Percentiles rank a stretch among this genome's conserved stretches.
These are phyloP conservation scores for Anolis sagrei DNA, from an alignment of 2,113 vertebrate genomes.

Conservation along the genomic window DNA sequence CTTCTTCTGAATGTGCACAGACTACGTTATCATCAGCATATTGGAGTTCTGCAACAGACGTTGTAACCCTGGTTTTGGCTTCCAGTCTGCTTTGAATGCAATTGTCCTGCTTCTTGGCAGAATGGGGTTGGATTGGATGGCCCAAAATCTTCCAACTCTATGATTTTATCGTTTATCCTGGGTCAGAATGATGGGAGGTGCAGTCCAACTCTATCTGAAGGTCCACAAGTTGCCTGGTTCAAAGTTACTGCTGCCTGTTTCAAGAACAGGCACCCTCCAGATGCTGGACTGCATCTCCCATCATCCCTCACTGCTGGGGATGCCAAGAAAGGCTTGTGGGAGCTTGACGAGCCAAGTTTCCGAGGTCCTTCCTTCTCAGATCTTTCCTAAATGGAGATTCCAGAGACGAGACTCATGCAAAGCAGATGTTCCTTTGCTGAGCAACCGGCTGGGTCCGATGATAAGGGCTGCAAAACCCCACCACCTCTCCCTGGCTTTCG, in stretches of 20 bases:
- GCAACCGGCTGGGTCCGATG: not conserved
- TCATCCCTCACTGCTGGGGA: no score
- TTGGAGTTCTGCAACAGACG: no score
- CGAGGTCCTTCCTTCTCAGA: not conserved
- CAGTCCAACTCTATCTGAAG: no score
- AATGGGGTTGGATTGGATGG: no score
- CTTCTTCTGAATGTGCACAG: no score
- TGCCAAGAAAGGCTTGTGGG: no score
- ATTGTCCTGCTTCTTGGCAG: no score
- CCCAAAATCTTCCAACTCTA: no score
- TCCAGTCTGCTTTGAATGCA: no score
- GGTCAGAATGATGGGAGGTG: not conserved
- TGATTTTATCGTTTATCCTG: not conserved
- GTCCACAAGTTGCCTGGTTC: not conserved
- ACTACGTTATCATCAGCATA: no score
- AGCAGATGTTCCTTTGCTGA: conserved; percentile 6
- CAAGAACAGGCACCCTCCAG: not conserved
- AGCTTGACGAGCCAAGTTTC: no score
- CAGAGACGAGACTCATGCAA: not conserved
- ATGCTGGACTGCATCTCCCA: not conserved
- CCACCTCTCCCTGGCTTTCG: not conserved
- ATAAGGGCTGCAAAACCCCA: not conserved
- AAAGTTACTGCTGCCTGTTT: not conserved
- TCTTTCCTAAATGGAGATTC: not conserved
- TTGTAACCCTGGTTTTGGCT: no score